These are phyloP conservation scores for Stylophora pistillata DNA, from an alignment of 64 coral and sea anemone genomes.

Conservation along the genomic window DNA sequence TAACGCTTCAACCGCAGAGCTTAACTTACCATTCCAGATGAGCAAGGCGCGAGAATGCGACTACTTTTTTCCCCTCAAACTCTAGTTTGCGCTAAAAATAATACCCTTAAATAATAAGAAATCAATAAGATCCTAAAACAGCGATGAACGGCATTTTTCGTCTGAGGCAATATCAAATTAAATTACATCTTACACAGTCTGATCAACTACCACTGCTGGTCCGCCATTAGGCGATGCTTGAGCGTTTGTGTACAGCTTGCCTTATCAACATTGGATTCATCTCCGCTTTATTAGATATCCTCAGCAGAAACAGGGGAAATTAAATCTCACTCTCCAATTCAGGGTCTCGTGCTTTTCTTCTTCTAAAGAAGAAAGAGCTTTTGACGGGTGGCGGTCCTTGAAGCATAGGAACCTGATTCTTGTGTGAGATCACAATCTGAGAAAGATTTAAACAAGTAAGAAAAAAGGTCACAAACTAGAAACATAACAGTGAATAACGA, in stretches of 20 bases:
- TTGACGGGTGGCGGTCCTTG: constrained; percentile 94
- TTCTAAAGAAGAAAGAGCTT: constrained; percentile 91
- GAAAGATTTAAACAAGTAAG: neutral
- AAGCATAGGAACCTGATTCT: constrained; percentile 98
- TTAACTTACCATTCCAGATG: too few relatives aligned
- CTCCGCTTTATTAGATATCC: neutral
- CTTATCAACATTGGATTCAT: neutral
- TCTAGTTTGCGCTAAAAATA: neutral
- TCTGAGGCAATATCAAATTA: too few relatives aligned
- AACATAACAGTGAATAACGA: neutral
- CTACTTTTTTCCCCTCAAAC: neutral
- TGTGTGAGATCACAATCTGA: constrained; percentile 90
- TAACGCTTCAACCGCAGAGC: too few relatives aligned
- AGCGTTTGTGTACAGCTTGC: neutral
- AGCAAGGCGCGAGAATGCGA: neutral
- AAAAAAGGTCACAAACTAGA: neutral
- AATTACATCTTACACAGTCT: neutral
- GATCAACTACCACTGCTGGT: neutral
- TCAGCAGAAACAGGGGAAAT: neutral
- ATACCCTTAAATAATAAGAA: neutral
- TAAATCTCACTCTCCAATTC: constrained; percentile 98
- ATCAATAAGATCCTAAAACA: neutral
- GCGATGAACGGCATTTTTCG: too few relatives aligned
- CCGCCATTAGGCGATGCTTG: neutral
- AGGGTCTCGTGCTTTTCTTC: constrained; percentile 73